Evolutionary conservation across 2,888 invertebrate genomes (phyloP), one percentile per base, ranked within the genome.

Genomic region (Drosophila tripunctata): DNA sequence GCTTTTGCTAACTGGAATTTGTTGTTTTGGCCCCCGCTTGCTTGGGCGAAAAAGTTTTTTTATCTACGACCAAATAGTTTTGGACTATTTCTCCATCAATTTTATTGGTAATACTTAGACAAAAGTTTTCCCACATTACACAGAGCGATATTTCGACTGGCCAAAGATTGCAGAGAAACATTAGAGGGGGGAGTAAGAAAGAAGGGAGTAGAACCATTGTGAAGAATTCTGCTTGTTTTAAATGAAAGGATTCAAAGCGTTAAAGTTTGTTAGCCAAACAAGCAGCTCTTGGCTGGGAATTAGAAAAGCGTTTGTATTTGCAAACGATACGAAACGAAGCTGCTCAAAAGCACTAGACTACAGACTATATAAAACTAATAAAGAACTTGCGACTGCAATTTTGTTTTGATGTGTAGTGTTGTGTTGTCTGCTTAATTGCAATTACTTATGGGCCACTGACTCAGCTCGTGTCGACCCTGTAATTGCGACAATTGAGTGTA

Each of bases 31-130:
- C 40, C 33, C 7, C 19, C 41, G 41, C 36, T 56, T 43, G 35
- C 43, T 55, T 15, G 52, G 54, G 50, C 44, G 31, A 60, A 78
- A 10, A 76, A 87, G 70, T 19, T 70, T 83, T 79, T 75, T 76
- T 87, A 83, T 87, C 87, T 84, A 76, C 80, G 87, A 86, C 87
- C 79, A 79, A 83, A 83, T 83, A 83, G 83, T 83, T 87, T 76
- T 51, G 35, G 87, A 87, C 82, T 83, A 83, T 83, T 83, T 81
- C 83, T 76, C 75, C 85, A 87, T 87, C 87, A 87, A 83, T 83
- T 83, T 87, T 87, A 83, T 87, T 83, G 83, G 83, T 83, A 83
- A 81, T 83, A 87, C 83, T 83, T 85, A 78, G 87, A 71, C 77
- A 77, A 83, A 83, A 87, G 85, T 83, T 83, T 77, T 50, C 54